These are phyloP conservation scores for Achroia grisella DNA, from an alignment of 1,140 invertebrate species.

Conservation along the genomic window DNA sequence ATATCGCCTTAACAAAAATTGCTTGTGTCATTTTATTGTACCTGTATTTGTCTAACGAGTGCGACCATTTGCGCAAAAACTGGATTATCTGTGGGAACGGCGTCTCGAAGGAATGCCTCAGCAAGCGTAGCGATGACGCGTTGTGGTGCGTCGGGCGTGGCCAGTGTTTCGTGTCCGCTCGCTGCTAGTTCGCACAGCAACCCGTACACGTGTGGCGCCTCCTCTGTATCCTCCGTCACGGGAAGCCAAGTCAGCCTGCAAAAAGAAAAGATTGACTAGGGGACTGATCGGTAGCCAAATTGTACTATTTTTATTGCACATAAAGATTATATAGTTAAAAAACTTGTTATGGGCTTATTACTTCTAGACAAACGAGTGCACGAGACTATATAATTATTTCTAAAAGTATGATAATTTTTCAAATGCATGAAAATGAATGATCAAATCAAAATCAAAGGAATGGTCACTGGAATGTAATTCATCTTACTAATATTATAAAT, in stretches of 20 bases:
- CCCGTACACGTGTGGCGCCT: slow-evolving; percentile 94
- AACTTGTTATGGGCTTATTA: too few species aligned
- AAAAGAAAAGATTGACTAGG: slow-evolving; percentile 1
- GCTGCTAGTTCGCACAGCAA: slow-evolving; percentile 97
- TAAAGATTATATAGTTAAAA: too few species aligned
- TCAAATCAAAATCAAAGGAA: too few species aligned
- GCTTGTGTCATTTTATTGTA: too few species aligned
- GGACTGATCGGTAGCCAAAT: slow-evolving; percentile 6
- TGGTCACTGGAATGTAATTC: too few species aligned
- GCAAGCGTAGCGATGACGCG: slow-evolving; percentile 91
- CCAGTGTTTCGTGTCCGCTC: slow-evolving; percentile 88
- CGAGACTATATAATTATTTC: too few species aligned
- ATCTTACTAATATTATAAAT: too few species aligned
- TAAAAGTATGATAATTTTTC: too few species aligned
- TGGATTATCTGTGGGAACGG: slow-evolving; percentile 81
- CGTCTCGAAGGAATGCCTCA: slow-evolving; percentile 89
- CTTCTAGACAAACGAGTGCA: too few species aligned
- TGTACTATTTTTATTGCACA: slow-evolving; percentile 4
- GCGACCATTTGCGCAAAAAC: slow-evolving; percentile 86
- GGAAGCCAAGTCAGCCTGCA: slow-evolving; percentile 94
- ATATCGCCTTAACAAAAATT: too few species aligned
- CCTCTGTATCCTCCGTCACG: slow-evolving; percentile 95
- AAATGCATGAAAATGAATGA: too few species aligned
- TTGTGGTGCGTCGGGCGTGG: slow-evolving; percentile 91
- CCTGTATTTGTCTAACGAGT: slow-evolving; percentile 59